phyloP scores from a whole-genome alignment of 64 coral and sea anemone genomes.

The Astreopora myriophthalma region DNA sequence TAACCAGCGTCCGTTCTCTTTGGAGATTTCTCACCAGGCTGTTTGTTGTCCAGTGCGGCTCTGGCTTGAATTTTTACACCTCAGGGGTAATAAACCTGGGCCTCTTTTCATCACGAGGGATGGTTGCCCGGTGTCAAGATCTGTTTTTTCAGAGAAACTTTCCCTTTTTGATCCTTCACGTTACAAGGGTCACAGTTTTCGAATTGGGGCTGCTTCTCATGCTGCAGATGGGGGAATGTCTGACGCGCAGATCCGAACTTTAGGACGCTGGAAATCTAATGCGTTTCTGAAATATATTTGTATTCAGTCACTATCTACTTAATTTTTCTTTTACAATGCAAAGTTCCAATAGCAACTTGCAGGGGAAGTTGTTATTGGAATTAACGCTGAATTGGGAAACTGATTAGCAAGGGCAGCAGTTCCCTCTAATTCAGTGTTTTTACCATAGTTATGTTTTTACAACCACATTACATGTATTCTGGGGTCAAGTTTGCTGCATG shows the following conservation, averaged over 20 bases:
- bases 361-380: slow-evolving; percentile 29
- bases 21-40: slow-evolving; percentile 31
- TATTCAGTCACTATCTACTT: slow-evolving; percentile 51
- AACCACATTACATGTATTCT: slow-evolving; percentile 6
- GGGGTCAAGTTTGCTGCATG: slow-evolving; percentile 19
- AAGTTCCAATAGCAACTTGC: slow-evolving; percentile 23
- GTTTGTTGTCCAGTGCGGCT: slow-evolving; percentile 50
- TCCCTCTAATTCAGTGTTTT: slow-evolving; percentile 17
- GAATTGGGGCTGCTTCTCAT: slow-evolving; percentile 60
- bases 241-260: slow-evolving; percentile 51
- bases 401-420: slow-evolving; percentile 63
- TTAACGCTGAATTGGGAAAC: slow-evolving; percentile 31
- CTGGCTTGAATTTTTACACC: slow-evolving; percentile 38
- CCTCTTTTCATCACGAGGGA: slow-evolving; percentile 40
- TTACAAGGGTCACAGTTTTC: slow-evolving; percentile 55
- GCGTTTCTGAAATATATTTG: slow-evolving; percentile 55
- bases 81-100: slow-evolving; percentile 40
- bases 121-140: slow-evolving; percentile 37
- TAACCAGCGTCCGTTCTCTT: slow-evolving; percentile 52
- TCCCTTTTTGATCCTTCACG: slow-evolving; percentile 56
- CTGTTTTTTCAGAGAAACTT: slow-evolving; percentile 40
- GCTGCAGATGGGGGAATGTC: slow-evolving; percentile 26
- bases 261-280: slow-evolving; percentile 61
- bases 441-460: slow-evolving; percentile 20
- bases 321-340: slow-evolving; percentile 30